phyloP scores from a whole-genome alignment of 1,140 invertebrate species.

The Drosophila tsacasi region DNA sequence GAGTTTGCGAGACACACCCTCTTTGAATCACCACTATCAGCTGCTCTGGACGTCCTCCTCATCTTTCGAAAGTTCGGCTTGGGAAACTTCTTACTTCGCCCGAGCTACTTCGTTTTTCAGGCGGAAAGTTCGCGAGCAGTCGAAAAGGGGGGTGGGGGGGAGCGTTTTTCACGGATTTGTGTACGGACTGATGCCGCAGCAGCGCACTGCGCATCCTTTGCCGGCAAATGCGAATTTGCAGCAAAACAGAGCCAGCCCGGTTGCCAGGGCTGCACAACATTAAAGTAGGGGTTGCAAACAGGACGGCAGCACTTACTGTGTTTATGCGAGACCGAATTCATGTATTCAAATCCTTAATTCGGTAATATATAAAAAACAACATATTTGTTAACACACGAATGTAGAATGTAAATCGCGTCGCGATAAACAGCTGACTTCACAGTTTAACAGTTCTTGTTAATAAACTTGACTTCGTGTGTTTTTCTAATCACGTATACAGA shows the following conservation, averaged over 20 bases:
- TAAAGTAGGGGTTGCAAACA: constrained; percentile 22
- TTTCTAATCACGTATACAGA: neutral
- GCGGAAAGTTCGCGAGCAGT: constrained; percentile 4
- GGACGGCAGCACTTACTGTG: neutral
- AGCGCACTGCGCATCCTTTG: constrained; percentile 52
- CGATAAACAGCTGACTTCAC: neutral
- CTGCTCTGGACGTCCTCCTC: constrained; percentile 30
- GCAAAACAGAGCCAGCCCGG: constrained; percentile 18
- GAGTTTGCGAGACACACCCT: constrained; percentile 49
- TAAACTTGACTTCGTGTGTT: too few species aligned
- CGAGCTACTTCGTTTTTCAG: constrained; percentile 5
- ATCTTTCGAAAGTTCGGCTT: constrained; percentile 43
- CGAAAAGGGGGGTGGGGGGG: constrained; percentile 28
- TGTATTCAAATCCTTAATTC: neutral
- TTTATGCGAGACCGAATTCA: neutral
- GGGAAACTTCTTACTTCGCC: neutral
- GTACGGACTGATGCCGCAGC: constrained; percentile 5
- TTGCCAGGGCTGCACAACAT: constrained; percentile 36
- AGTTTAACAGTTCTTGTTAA: neutral
- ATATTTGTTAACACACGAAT: neutral
- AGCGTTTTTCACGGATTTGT: neutral
- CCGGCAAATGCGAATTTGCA: constrained; percentile 28
- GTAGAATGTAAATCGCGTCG: neutral
- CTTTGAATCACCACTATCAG: constrained; percentile 43
- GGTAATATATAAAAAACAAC: neutral